phyloP scores from a whole-genome alignment of 2,113 vertebrate genomes.

The Colistium nudipinnis region DNA sequence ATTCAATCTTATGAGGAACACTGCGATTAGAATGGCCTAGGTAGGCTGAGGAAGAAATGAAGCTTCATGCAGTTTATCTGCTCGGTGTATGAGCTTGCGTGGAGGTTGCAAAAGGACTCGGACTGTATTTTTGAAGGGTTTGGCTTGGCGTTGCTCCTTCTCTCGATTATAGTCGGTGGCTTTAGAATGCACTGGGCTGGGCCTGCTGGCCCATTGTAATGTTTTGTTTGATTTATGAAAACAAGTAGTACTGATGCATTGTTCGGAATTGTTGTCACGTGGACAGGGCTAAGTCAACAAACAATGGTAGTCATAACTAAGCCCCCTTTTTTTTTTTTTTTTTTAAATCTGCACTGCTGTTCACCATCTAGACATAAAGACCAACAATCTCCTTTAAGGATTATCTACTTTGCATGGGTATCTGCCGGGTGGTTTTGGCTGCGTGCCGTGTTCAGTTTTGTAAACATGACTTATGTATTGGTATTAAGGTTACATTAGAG shows the following conservation, averaged over 20 bases:
- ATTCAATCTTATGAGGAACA: conserved; percentile 12
- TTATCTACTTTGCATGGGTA: conserved; percentile 60
- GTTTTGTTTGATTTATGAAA: conserved; percentile 25
- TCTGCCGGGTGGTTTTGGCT: conserved; percentile 39
- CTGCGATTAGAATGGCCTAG: conserved; percentile 1
- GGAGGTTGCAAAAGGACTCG: not conserved
- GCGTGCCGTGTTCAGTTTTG: conserved; percentile 34
- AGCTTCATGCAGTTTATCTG: conserved; percentile 7
- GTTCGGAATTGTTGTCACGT: conserved; percentile 21
- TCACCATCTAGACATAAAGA: conserved; percentile 61
- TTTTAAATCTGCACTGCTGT: conserved; percentile 61
- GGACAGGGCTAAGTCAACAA: conserved; percentile 29
- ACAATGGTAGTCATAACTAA: conserved; percentile 64
- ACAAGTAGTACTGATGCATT: conserved; percentile 17
- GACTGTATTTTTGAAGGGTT: not conserved
- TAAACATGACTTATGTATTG: conserved; percentile 43
- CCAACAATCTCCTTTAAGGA: conserved; percentile 71
- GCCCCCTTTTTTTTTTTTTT: conserved; percentile 57
- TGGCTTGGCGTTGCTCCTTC: conserved; percentile 9
- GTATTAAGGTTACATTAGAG: conserved; percentile 26
- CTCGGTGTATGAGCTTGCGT: too few relatives aligned
- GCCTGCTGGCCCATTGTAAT: conserved; percentile 20
- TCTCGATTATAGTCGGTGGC: conserved; percentile 1
- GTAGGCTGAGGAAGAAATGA: conserved; percentile 8
- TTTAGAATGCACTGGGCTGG: conserved; percentile 3